Conservation (phyloP, 2,113 vertebrate genomes). For the Bos indicus region DNA sequence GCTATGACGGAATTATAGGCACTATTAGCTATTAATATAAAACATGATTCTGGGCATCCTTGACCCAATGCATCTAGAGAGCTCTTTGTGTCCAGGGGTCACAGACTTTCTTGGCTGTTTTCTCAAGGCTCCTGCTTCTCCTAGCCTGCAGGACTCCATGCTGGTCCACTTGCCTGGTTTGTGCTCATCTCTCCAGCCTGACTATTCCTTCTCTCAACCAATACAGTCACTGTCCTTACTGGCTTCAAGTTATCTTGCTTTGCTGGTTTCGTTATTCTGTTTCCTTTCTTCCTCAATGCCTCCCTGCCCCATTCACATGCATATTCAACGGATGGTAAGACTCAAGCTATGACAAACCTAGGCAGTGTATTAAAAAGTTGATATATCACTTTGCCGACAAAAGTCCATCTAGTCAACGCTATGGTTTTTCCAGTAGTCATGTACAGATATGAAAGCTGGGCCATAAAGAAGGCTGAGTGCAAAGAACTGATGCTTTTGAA, state of each 20-base stretch:
- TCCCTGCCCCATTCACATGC: neutral
- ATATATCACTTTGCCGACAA: neutral
- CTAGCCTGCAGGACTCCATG: neutral
- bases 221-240: rapidly evolving
- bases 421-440: neutral
- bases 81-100: neutral
- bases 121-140: neutral
- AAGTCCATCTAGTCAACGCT: neutral
- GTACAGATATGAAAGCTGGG: neutral
- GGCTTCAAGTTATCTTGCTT: neutral
- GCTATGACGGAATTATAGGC: neutral
- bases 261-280: neutral
- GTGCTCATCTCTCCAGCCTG: neutral
- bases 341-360: neutral
- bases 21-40: neutral
- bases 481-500: neutral
- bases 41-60: neutral
- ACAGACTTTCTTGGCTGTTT: rapidly evolving
- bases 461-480: neutral
- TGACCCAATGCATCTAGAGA: neutral
- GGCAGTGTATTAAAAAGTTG: neutral
- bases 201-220: neutral
- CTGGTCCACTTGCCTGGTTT: rapidly evolving
- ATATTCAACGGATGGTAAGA: neutral
- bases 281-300: neutral